These are phyloP conservation scores for Rostratula benghalensis DNA, from an alignment of 2,113 vertebrate genomes.

Conservation along the genomic window DNA sequence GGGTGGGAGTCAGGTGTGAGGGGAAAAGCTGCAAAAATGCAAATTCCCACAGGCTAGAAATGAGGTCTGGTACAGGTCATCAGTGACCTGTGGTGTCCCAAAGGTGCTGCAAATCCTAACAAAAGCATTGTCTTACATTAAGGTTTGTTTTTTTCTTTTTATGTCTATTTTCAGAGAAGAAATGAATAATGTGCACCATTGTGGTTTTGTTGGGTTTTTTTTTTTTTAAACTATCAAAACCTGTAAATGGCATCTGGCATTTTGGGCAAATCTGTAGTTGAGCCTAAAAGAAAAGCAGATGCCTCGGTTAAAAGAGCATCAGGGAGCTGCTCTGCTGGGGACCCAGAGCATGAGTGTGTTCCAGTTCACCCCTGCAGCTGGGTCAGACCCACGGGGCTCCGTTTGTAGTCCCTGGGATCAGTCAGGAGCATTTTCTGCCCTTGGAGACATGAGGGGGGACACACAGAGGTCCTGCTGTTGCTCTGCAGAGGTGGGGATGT, in stretches of 20 bases:
- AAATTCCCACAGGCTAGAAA: not conserved
- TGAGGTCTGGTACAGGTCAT: not conserved
- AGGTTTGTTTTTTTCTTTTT: not conserved
- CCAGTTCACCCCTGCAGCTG: not conserved
- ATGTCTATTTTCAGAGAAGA: not conserved
- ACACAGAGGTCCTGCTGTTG: not conserved
- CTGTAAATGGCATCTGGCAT: not conserved
- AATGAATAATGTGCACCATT: no score
- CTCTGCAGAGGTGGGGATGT: accelerated
- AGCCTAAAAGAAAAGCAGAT: not conserved
- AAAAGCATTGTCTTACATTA: not conserved
- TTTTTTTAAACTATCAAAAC: not conserved
- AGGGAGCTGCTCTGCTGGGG: not conserved
- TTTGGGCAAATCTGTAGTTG: not conserved
- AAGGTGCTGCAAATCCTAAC: not conserved
- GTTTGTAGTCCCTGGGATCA: not conserved
- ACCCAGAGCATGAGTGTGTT: not conserved
- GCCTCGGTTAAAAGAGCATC: not conserved
- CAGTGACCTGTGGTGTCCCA: not conserved
- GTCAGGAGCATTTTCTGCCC: not conserved
- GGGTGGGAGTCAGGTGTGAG: accelerated
- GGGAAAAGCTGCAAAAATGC: not conserved
- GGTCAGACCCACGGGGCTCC: not conserved
- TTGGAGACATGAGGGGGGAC: not conserved
- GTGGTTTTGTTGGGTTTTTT: no score